phyloP scores from a whole-genome alignment of 1,140 invertebrate species.

The Trichonephila clavata region DNA sequence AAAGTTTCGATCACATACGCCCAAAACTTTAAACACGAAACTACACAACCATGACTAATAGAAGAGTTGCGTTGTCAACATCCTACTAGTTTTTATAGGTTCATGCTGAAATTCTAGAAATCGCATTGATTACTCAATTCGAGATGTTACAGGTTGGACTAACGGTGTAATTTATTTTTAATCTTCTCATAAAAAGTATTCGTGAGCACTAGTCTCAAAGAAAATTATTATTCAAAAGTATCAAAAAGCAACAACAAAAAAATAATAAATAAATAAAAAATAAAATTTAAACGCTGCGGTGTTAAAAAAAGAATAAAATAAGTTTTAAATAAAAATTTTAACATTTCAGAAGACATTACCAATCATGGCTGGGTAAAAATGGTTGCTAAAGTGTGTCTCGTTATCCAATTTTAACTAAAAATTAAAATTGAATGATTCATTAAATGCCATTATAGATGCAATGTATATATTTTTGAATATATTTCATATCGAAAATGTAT shows the following conservation, averaged over 20 bases:
- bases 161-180: neutral
- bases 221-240: neutral
- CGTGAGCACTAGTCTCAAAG: neutral
- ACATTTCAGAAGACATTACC: too few relatives aligned
- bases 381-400: too few relatives aligned
- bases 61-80: constrained; percentile 45
- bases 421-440: too few relatives aligned
- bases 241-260: neutral
- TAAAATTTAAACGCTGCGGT: neutral
- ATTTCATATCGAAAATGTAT: too few relatives aligned
- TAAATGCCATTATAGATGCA: too few relatives aligned
- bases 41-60: constrained; percentile 71
- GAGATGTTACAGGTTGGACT: neutral
- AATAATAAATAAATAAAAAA: too few relatives aligned
- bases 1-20: constrained; percentile 56
- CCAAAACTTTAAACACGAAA: constrained; percentile 73
- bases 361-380: too few relatives aligned
- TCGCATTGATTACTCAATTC: neutral
- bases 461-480: too few relatives aligned
- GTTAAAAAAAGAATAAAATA: too few relatives aligned
- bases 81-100: neutral
- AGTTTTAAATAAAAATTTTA: too few relatives aligned
- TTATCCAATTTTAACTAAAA: too few relatives aligned
- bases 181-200: neutral
- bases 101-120: neutral